Conservation (phyloP, 2,888 invertebrate species). For the Agelastica alni region DNA sequence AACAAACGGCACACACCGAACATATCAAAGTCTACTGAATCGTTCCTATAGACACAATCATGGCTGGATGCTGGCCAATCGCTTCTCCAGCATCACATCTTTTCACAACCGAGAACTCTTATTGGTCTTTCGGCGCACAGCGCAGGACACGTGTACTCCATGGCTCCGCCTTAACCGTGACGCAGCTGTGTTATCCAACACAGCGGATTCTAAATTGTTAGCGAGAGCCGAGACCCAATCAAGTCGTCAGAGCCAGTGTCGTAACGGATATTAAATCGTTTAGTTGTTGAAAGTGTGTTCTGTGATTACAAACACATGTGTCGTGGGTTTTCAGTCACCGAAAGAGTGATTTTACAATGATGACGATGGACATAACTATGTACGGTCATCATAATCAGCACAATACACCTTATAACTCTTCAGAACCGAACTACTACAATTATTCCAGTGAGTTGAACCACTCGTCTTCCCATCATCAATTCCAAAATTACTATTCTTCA, state of each 20-base stretch:
- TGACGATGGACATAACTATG: constrained; percentile 84
- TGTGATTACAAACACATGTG: constrained; percentile 22
- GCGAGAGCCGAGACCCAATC: constrained; percentile 16
- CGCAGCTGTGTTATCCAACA: constrained; percentile 10
- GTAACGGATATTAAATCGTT: constrained; percentile 31
- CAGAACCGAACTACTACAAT: constrained; percentile 52
- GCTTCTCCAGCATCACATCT: constrained; percentile 51
- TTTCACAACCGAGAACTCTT: constrained; percentile 40
- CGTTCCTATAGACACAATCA: constrained; percentile 54
- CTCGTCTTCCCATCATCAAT: constrained; percentile 51
- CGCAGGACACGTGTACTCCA: constrained; percentile 47
- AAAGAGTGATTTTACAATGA: constrained; percentile 58
- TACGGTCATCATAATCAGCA: constrained; percentile 65
- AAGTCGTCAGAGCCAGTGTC: constrained; percentile 27
- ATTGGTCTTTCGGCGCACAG: constrained; percentile 48
- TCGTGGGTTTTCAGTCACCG: constrained; percentile 14
- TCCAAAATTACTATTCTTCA: constrained; percentile 53
- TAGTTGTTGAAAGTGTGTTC: constrained; percentile 21
- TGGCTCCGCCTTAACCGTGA: constrained; percentile 42
- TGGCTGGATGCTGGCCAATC: constrained; percentile 58
- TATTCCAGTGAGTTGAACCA: constrained; percentile 46
- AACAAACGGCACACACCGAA: constrained; percentile 55
- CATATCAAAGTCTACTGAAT: constrained; percentile 55
- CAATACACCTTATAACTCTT: constrained; percentile 50
- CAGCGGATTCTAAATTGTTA: constrained; percentile 12